phyloP scores from a whole-genome alignment of 2,113 vertebrate species.

The Platysternon megacephalum region DNA sequence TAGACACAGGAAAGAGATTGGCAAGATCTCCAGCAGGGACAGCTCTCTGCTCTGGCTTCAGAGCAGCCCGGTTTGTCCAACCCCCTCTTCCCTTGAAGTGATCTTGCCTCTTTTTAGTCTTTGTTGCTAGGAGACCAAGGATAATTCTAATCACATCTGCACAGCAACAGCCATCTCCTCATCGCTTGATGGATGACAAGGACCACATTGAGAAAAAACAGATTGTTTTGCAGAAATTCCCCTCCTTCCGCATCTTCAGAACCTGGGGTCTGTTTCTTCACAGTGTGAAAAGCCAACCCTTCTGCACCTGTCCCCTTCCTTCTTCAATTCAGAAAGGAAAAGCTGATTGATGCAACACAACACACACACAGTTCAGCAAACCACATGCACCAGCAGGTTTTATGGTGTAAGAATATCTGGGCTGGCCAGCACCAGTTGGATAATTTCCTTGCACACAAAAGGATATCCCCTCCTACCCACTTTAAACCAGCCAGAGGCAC shows the following conservation, averaged over 20 bases:
- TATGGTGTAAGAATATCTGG: neutral
- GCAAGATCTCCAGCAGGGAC: neutral
- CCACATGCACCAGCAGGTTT: slow-evolving; percentile 41
- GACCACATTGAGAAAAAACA: neutral
- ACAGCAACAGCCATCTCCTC: slow-evolving; percentile 20
- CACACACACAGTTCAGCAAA: slow-evolving; percentile 62
- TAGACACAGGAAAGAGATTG: fast-evolving
- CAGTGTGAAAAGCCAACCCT: neutral
- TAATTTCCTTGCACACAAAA: neutral
- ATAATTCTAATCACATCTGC: slow-evolving; percentile 32
- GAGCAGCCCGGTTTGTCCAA: neutral
- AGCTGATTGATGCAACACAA: slow-evolving; percentile 55
- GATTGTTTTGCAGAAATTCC: neutral
- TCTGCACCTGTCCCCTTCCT: neutral
- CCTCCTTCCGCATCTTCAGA: neutral
- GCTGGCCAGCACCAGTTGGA: neutral
- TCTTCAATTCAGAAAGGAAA: neutral
- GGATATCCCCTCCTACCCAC: fast-evolving
- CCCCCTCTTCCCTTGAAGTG: slow-evolving; percentile 1
- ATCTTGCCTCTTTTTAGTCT: neutral
- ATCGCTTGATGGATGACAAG: neutral
- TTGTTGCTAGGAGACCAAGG: slow-evolving; percentile 48
- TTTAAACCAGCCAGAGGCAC: neutral
- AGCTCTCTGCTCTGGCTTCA: slow-evolving; percentile 1
- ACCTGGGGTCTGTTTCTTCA: neutral